Conservation (phyloP, 1,140 invertebrate genomes). For the Physella acuta region DNA sequence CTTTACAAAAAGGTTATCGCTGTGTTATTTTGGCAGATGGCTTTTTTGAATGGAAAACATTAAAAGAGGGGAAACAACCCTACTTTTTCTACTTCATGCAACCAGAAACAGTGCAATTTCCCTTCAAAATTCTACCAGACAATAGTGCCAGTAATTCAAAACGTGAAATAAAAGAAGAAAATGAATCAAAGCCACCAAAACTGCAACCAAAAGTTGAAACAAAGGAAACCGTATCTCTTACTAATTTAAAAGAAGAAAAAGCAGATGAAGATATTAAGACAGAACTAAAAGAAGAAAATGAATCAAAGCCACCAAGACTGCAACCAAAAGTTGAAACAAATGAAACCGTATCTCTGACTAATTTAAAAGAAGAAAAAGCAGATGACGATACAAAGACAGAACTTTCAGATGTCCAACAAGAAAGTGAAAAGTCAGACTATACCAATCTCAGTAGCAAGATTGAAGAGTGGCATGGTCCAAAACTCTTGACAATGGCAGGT, state of each 20-base stretch:
- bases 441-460: neutral
- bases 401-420: neutral
- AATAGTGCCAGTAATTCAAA: neutral
- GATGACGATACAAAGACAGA: neutral
- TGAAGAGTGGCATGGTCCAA: slow-evolving; percentile 67
- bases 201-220: neutral
- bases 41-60: slow-evolving; percentile 84
- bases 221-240: neutral
- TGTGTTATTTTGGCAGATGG: slow-evolving; percentile 80
- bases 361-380: neutral
- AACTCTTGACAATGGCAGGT: slow-evolving; percentile 75
- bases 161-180: slow-evolving; percentile 5
- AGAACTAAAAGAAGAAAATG: neutral
- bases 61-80: slow-evolving; percentile 69
- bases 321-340: neutral
- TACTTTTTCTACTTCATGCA: slow-evolving; percentile 74
- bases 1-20: slow-evolving; percentile 70
- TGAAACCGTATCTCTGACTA: neutral
- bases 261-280: neutral
- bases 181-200: neutral
- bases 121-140: neutral
- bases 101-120: neutral
- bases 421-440: neutral
- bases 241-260: neutral
- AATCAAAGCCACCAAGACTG: neutral